Percentiles rank a stretch among this genome's conserved stretches.
phyloP scores from a whole-genome alignment of 2,888 invertebrate genomes.

The Acleris laterana region DNA sequence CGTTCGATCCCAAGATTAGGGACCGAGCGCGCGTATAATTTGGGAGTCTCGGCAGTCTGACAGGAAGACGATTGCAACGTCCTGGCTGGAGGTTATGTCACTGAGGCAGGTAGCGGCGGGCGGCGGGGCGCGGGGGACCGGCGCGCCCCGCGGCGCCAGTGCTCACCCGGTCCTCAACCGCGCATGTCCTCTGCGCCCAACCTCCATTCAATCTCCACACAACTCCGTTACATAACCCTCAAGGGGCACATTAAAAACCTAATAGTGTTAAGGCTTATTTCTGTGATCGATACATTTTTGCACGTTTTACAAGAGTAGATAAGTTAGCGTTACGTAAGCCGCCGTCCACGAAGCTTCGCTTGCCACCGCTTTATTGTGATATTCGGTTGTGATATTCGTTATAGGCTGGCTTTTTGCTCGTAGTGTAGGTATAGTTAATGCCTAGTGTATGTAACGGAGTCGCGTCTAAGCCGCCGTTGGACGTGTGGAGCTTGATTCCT shows the following conservation, averaged over 20 bases:
- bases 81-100: constrained; percentile 5
- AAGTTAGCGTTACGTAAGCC: constrained; percentile 80
- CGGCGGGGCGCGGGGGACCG: constrained; percentile 41
- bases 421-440: constrained; percentile 49
- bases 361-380: constrained; percentile 81
- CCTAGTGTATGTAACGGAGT: constrained; percentile 55
- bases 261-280: constrained; percentile 80
- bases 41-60: constrained; percentile 8
- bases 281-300: constrained; percentile 81
- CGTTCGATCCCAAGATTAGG: background rate
- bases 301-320: constrained; percentile 77
- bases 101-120: constrained; percentile 27
- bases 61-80: constrained; percentile 20
- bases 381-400: constrained; percentile 79
- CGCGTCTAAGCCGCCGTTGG: constrained; percentile 57
- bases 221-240: constrained; percentile 77
- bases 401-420: constrained; percentile 79
- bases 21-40: background rate
- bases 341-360: constrained; percentile 84
- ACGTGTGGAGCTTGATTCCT: constrained; percentile 50
- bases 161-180: constrained; percentile 74
- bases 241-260: constrained; percentile 59
- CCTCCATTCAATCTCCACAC: constrained; percentile 62
- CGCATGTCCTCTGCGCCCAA: constrained; percentile 70
- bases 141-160: constrained; percentile 57